Evolutionary conservation across 30 jellyfish, hydroid and myxozoan genomes (phyloP).

Genomic region (Aurelia sp.): DNA sequence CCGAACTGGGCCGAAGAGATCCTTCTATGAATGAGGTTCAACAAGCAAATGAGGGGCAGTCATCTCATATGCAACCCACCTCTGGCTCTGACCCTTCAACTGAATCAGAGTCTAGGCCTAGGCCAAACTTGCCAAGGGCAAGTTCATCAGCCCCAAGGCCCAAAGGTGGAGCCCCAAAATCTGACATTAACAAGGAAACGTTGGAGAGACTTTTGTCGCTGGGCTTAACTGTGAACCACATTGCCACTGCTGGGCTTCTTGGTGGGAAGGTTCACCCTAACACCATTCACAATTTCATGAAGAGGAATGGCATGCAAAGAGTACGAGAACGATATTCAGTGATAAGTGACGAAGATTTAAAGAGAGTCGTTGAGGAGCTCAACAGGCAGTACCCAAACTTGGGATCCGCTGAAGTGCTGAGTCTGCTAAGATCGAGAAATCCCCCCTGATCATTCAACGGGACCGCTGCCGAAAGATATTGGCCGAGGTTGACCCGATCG

Average conservation of each 20-base stretch:
- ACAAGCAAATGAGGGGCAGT: background rate
- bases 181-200: background rate
- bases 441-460: constrained; percentile 46
- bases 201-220: background rate
- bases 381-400: constrained; percentile 19
- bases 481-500: constrained; percentile 52
- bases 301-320: constrained; percentile 15
- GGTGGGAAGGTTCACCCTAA: constrained; percentile 38
- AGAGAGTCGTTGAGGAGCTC: background rate
- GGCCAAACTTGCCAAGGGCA: background rate
- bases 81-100: too few relatives aligned
- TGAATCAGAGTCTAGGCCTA: background rate
- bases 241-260: background rate
- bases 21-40: background rate
- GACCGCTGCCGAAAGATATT: constrained; percentile 25
- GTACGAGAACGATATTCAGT: constrained; percentile 5
- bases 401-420: constrained; percentile 27
- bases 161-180: background rate
- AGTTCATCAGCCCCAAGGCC: background rate
- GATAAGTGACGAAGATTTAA: constrained; percentile 26
- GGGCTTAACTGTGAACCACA: background rate
- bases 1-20: background rate
- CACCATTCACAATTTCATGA: constrained; percentile 25
- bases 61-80: too few relatives aligned
- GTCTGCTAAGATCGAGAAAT: background rate